Base-by-base conservation (phyloP, 1,140 invertebrate species). In the Eueides isabella region DNA sequence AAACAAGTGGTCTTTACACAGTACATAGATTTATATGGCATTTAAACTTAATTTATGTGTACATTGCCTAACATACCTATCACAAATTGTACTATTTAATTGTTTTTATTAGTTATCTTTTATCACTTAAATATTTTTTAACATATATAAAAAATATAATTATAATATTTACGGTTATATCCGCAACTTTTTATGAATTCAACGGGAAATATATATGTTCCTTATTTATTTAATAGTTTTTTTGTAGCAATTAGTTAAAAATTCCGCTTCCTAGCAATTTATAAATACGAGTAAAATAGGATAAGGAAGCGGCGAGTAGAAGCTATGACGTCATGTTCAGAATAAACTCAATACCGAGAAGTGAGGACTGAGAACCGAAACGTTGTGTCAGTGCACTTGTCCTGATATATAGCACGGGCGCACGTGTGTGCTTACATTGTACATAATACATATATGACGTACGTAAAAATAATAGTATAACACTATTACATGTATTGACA, bases 321-420 rank as follows among this genome's bases (percentile, higher is more conserved):
- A 67, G 35, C 38, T n/a, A 69, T 88, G 84, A 90, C 86, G 85
- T 87, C 86, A 88, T 77, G 78, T 71, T 78, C 85, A 74, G 80
- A 90, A 90, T 90, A 88, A 90, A 87, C 85, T 81, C 80, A 74
- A 76, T 90, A 88, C 88, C 70, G 76, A 88, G 41, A 44, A 44
- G n/a, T 69, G 76, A 88, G 86, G 86, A 88, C 75, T 72, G 75
- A 83, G 86, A 88, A 90, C 75, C 73, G 75, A 83, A 83, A 81
- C 80, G 78, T 81, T 79, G 78, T 85, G 81, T 81, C 81, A 83
- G 83, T 85, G 79, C 85, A 85, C 85, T 88, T 83, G 84, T 85
- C 84, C 77, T 73, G 82, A 84, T 78, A 71, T 79, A 64, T 64
- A 35, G 72, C 72, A 30, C 33, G 71, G 67, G 69, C 84, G 71